Evolutionary conservation across 2,113 vertebrate genomes (phyloP).

Genomic region (Scomber japonicus): DNA sequence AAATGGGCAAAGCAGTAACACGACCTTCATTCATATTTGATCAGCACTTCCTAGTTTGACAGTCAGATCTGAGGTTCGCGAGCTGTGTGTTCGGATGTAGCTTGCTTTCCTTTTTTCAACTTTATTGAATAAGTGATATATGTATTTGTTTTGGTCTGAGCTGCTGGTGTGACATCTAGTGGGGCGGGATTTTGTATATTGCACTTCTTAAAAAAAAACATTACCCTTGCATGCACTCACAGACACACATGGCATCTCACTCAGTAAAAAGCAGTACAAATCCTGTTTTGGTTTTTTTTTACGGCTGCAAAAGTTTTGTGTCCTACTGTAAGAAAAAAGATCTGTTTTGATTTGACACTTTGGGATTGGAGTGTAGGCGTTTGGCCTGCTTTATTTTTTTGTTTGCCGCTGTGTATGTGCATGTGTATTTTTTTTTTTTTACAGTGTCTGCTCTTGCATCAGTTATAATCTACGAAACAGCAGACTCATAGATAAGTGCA

Average conservation of each 20-base stretch:
- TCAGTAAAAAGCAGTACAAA: neutral
- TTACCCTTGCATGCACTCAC: neutral
- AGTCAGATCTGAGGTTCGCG: too few relatives aligned
- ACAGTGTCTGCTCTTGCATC: slow-evolving; percentile 24
- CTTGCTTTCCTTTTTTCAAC: too few relatives aligned
- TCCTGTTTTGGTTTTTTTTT: neutral
- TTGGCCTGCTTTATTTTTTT: slow-evolving; percentile 51
- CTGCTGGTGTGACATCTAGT: too few relatives aligned
- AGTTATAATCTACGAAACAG: slow-evolving; percentile 47
- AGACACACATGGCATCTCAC: neutral
- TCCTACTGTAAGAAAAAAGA: slow-evolving; percentile 23
- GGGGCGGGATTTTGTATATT: too few relatives aligned
- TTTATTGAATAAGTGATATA: too few relatives aligned
- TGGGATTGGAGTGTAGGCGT: slow-evolving; percentile 55
- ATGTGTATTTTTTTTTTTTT: slow-evolving; percentile 26
- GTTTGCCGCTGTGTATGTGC: neutral
- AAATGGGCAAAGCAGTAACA: too few relatives aligned
- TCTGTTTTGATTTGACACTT: slow-evolving; percentile 34
- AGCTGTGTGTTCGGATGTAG: too few relatives aligned
- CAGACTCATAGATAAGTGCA: slow-evolving; percentile 40
- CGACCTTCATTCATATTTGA: too few relatives aligned
- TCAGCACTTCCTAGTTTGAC: too few relatives aligned
- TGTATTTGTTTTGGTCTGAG: too few relatives aligned
- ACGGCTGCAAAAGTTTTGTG: slow-evolving; percentile 41
- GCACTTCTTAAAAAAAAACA: neutral